Percentiles rank a stretch among this genome's conserved stretches.
Conservation (phyloP, 2,797 vertebrate species). For the Coendou prehensilis region DNA sequence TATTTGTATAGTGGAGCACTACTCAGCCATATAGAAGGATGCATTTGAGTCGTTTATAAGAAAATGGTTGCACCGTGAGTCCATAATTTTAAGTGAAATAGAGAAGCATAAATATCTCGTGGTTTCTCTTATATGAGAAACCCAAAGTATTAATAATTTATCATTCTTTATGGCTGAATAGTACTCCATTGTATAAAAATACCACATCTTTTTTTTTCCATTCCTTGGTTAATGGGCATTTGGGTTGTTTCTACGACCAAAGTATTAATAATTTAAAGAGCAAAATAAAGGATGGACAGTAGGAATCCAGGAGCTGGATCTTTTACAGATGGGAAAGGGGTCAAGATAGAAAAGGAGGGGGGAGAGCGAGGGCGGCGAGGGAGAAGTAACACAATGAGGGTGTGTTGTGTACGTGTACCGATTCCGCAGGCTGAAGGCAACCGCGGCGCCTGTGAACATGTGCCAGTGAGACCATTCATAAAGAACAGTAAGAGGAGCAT, state of each 20-base stretch:
- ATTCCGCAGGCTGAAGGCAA: too few species aligned
- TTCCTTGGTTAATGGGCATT: too few species aligned
- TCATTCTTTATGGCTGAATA: too few species aligned
- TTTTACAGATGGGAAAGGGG: background rate
- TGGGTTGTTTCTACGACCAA: too few species aligned
- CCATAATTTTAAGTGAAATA: background rate
- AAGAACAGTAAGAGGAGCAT: background rate
- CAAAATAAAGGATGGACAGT: background rate
- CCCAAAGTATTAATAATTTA: background rate
- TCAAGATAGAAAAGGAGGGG: background rate
- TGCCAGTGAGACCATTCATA: background rate
- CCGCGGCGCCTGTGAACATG: background rate
- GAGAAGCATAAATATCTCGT: background rate
- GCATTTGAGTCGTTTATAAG: background rate
- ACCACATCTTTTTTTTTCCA: too few species aligned
- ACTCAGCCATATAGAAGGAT: background rate
- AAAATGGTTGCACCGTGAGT: background rate
- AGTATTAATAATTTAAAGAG: background rate
- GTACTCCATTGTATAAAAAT: too few species aligned
- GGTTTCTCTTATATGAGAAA: background rate
- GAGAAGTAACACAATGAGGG: background rate
- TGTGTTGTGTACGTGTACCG: background rate
- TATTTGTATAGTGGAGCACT: background rate
- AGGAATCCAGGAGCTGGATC: background rate
- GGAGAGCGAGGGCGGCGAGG: background rate